A percentile compares a stretch with the other conserved stretches of the same genome.
phyloP scores from a whole-genome alignment of 1,140 invertebrate genomes.

The Drosophila nannoptera region DNA sequence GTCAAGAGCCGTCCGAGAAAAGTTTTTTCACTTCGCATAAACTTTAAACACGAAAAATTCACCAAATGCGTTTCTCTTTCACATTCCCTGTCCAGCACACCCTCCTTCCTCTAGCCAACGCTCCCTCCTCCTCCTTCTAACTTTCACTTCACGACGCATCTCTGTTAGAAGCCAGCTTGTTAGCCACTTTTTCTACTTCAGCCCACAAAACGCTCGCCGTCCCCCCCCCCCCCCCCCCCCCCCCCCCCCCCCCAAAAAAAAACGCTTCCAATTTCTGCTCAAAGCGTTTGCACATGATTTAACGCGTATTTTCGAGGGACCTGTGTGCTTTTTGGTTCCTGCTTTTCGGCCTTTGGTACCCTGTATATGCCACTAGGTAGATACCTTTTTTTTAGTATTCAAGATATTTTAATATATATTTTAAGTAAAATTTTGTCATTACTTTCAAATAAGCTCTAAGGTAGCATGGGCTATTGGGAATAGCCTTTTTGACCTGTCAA shows the following conservation, averaged over 20 bases:
- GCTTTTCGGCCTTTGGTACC: background rate
- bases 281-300: constrained; percentile 68
- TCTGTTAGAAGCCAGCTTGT: constrained; percentile 36
- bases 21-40: constrained; percentile 21
- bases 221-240: too few species aligned
- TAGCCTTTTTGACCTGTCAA: too few species aligned
- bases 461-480: too few species aligned
- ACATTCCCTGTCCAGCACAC: background rate
- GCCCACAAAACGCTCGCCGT: background rate
- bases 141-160: constrained; percentile 5
- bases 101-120: background rate
- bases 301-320: constrained; percentile 22
- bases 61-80: background rate
- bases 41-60: constrained; percentile 31
- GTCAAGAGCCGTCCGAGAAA: constrained; percentile 23
- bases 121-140: background rate
- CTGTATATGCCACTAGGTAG: background rate
- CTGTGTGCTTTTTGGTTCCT: constrained; percentile 1
- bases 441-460: too few species aligned
- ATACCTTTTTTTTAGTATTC: too few species aligned
- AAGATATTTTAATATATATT: too few species aligned
- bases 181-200: constrained; percentile 28
- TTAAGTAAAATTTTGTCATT: too few species aligned
- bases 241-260: too few species aligned
- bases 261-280: constrained; percentile 54